Evolutionary conservation across 2,113 vertebrate genomes (phyloP).

Genomic region (Haplochromis vanheusdeni): DNA sequence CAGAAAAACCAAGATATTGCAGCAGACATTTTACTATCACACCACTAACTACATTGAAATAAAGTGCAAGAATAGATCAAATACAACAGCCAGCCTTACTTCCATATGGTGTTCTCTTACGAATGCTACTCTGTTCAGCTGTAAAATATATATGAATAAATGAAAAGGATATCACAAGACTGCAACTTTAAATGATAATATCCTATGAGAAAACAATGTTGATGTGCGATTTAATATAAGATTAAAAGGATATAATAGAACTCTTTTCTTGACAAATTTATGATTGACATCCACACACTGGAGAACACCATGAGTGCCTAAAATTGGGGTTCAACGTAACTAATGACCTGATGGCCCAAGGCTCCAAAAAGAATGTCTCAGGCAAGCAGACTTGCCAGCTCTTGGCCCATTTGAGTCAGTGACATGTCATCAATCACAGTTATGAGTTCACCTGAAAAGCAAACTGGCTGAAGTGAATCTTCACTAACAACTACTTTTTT

Average conservation of each 20-base stretch:
- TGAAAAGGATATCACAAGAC: neutral
- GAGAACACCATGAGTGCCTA: neutral
- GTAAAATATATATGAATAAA: neutral
- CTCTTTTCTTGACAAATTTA: neutral
- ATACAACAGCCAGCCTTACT: neutral
- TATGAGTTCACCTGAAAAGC: accelerated
- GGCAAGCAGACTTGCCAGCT: neutral
- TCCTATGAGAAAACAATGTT: neutral
- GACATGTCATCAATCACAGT: neutral
- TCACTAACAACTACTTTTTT: neutral
- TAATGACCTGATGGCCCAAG: neutral
- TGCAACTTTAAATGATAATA: neutral
- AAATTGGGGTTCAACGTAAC: neutral
- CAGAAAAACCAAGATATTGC: neutral
- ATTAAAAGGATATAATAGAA: neutral
- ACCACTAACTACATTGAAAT: neutral
- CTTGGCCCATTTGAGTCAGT: neutral
- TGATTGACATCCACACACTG: neutral
- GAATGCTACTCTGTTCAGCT: neutral
- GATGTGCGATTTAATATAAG: neutral
- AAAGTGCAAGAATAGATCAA: neutral
- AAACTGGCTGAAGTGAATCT: neutral
- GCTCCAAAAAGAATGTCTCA: neutral
- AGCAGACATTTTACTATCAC: neutral
- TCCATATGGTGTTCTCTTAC: neutral